Base-by-base conservation (phyloP, 2,113 vertebrate species). In the Columbina picui region DNA sequence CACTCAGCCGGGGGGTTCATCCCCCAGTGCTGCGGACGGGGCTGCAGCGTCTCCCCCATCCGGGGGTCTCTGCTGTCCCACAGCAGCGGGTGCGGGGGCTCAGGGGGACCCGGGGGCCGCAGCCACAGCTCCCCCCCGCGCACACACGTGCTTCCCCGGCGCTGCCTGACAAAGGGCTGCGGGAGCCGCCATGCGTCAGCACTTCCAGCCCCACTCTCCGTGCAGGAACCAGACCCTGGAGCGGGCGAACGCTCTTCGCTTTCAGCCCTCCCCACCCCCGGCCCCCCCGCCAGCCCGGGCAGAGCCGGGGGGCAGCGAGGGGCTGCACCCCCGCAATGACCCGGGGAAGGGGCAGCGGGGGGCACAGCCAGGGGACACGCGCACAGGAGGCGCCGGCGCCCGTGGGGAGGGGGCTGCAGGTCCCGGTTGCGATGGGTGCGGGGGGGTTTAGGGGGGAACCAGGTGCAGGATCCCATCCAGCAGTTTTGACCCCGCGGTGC, bases 251-350 rank as follows among this genome's bases (percentile, higher is more conserved):
- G 17, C 43, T 43, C 29, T 55, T 52, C 7, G 9, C 19, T 73
- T 64, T n/a, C 53, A 57, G 90, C 61, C 76, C 47, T 53, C 67
- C 10, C 61, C 39, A 52, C 10, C 18, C 27, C 0, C 1, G 1
- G 3, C 1, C 8, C 19, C 32, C 2, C 15, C 0, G 29, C 45
- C 60, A 15, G 6, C 23, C 26, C 0, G 0, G 14, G 41, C 43
- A 45, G 38, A 71, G n/a, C n/a, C n/a, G n/a, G n/a, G n/a, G n/a
- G n/a, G n/a, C n/a, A n/a, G n/a, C n/a, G n/a, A n/a, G n/a, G n/a
- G n/a, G n/a, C n/a, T n/a, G n/a, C n/a, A n/a, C n/a, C n/a, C n/a
- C n/a, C n/a, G n/a, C n/a, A n/a, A n/a, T n/a, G n/a, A n/a, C n/a
- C n/a, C n/a, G n/a, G n/a, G n/a, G n/a, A n/a, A n/a, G n/a, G n/a